phyloP scores from a whole-genome alignment of 1,140 invertebrate species.

The Mycetomoellerius zeteki region DNA sequence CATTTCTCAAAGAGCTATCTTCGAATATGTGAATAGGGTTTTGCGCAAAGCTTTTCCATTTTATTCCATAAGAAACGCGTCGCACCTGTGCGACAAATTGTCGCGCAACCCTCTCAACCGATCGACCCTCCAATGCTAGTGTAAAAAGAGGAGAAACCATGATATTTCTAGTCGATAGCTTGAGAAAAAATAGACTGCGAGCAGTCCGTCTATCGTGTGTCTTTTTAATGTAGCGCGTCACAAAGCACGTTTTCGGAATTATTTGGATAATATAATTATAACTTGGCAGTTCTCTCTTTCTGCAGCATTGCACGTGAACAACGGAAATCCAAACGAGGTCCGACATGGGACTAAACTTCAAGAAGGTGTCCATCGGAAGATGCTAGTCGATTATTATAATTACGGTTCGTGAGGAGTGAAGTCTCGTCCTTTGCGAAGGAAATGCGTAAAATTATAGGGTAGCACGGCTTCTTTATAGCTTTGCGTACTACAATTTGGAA shows the following conservation, averaged over 20 bases:
- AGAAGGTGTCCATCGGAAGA: constrained; percentile 57
- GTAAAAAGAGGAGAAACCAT: constrained; percentile 36
- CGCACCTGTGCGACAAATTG: constrained; percentile 48
- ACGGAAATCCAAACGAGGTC: constrained; percentile 30
- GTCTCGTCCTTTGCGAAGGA: constrained; percentile 56
- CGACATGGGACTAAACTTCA: constrained; percentile 40
- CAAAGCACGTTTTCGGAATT: constrained; percentile 49
- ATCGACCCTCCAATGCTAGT: constrained; percentile 5
- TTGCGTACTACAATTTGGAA: constrained; percentile 55
- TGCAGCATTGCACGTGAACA: constrained; percentile 31
- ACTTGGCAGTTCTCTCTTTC: constrained; percentile 36
- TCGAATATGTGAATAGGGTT: constrained; percentile 5
- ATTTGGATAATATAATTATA: constrained; percentile 57
- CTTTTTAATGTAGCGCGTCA: constrained; percentile 13
- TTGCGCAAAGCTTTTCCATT: constrained; percentile 5
- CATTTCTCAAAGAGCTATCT: constrained; percentile 6
- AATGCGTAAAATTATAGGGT: constrained; percentile 58
- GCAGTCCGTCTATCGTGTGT: constrained; percentile 14
- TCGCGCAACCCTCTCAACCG: constrained; percentile 20
- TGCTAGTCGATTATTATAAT: constrained; percentile 48
- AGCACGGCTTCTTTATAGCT: constrained; percentile 36
- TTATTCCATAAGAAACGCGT: constrained; percentile 34
- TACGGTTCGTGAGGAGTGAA: constrained; percentile 55
- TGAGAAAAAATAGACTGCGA: constrained; percentile 51
- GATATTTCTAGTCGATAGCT: constrained; percentile 43